Conservation (phyloP, 2,888 invertebrate genomes). For the Tenthredo scrophulariae region DNA sequence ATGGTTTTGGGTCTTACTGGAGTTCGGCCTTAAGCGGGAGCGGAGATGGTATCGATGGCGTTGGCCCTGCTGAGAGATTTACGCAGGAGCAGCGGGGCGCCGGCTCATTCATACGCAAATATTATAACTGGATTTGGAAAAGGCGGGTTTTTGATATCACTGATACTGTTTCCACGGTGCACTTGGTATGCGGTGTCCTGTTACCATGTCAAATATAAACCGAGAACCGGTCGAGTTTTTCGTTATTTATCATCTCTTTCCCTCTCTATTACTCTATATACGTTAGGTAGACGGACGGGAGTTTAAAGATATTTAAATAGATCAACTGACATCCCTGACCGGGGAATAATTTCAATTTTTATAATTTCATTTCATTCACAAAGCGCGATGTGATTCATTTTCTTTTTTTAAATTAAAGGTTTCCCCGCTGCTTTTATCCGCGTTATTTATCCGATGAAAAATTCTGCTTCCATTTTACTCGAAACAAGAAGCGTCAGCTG, state of each 20-base stretch:
- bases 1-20: slow-evolving; percentile 27
- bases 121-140: slow-evolving; percentile 67
- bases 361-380: not conserved
- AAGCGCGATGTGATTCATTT: not conserved
- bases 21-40: slow-evolving; percentile 44
- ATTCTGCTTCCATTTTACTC: not conserved
- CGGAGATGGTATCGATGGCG: slow-evolving; percentile 53
- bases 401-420: not conserved
- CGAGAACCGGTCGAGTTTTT: slow-evolving; percentile 3
- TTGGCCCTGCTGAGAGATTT: slow-evolving; percentile 72
- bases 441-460: not conserved
- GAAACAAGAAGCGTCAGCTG: slow-evolving; percentile 37
- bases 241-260: slow-evolving; percentile 9
- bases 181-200: slow-evolving; percentile 46
- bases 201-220: slow-evolving; percentile 35
- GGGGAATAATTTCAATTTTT: slow-evolving; percentile 4
- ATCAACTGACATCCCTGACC: not conserved
- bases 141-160: slow-evolving; percentile 63
- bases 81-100: slow-evolving; percentile 67
- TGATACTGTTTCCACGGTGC: slow-evolving; percentile 58
- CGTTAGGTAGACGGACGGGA: not conserved
- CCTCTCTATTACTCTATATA: not conserved
- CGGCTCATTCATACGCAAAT: slow-evolving; percentile 73
- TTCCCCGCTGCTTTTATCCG: not conserved
- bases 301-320: not conserved